Conservation (phyloP, 2,797 vertebrate genomes). For the Cephalopachus bancanus region DNA sequence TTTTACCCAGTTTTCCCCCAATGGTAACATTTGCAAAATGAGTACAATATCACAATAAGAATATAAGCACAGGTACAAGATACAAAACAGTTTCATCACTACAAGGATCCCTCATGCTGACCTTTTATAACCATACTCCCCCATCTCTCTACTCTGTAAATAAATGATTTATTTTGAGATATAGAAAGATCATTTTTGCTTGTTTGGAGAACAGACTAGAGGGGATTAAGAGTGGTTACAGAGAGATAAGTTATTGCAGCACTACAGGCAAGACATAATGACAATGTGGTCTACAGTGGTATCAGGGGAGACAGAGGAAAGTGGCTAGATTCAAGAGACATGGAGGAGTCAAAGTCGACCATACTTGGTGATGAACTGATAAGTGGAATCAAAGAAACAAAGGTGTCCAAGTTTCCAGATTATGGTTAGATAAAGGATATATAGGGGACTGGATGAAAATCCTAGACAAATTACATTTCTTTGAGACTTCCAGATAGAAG, state of each 20-base stretch:
- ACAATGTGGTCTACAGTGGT: rapidly evolving
- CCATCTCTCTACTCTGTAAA: background rate
- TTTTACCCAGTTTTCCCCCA: background rate
- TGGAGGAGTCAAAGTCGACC: background rate
- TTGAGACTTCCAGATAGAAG: background rate
- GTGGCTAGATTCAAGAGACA: background rate
- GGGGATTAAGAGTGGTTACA: background rate
- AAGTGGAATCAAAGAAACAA: background rate
- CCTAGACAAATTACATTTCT: background rate
- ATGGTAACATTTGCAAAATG: background rate
- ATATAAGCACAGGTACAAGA: background rate
- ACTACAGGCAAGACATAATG: background rate
- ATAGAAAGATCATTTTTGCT: background rate
- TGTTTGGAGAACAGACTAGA: background rate
- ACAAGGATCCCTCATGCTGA: background rate
- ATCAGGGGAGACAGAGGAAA: background rate
- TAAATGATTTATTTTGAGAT: background rate
- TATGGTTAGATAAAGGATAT: background rate
- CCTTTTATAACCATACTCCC: background rate
- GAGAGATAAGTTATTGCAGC: background rate
- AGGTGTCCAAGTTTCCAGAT: background rate
- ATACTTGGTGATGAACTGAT: background rate
- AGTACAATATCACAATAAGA: background rate
- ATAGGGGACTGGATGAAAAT: background rate
- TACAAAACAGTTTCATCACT: background rate